Evolutionary conservation across 1,140 invertebrate species (phyloP).

Genomic region (Piezodorus guildinii): DNA sequence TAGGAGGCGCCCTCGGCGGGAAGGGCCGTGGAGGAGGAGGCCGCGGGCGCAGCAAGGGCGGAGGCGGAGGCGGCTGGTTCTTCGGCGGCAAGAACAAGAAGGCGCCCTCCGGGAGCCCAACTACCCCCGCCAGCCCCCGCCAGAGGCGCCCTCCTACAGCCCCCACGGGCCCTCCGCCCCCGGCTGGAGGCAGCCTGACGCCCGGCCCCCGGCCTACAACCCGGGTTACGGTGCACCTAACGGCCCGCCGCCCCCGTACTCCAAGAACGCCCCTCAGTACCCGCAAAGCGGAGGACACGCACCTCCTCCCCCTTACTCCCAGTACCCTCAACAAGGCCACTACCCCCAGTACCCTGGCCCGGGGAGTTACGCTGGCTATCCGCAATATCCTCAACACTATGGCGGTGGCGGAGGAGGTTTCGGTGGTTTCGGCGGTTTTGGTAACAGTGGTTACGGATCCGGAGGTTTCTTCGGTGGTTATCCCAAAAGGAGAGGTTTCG

Average conservation of each 20-base stretch:
- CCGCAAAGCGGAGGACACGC: not conserved
- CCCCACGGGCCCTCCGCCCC: not conserved
- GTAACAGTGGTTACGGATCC: not conserved
- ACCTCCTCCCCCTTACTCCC: not conserved
- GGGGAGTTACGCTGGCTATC: not conserved
- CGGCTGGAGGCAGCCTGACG: not conserved
- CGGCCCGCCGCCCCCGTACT: not conserved
- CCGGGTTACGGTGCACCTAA: not conserved
- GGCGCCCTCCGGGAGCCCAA: not conserved
- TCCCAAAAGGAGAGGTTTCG: not conserved
- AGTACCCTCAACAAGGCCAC: not conserved
- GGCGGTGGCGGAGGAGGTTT: not conserved
- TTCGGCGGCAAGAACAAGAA: not conserved
- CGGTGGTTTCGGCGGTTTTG: not conserved
- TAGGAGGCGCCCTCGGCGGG: not conserved
- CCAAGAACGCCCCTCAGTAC: not conserved
- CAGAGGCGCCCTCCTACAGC: no score
- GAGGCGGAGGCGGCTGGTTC: not conserved
- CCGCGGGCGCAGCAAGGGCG: not conserved
- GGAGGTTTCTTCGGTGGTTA: not conserved
- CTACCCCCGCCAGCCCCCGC: no score
- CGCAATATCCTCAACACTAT: not conserved
- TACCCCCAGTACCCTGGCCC: not conserved
- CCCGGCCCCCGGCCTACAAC: not conserved
- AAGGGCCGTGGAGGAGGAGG: conserved; percentile 3